These are phyloP conservation scores for Megamerina dolium DNA, from an alignment of 2,888 invertebrate species.

Conservation along the genomic window DNA sequence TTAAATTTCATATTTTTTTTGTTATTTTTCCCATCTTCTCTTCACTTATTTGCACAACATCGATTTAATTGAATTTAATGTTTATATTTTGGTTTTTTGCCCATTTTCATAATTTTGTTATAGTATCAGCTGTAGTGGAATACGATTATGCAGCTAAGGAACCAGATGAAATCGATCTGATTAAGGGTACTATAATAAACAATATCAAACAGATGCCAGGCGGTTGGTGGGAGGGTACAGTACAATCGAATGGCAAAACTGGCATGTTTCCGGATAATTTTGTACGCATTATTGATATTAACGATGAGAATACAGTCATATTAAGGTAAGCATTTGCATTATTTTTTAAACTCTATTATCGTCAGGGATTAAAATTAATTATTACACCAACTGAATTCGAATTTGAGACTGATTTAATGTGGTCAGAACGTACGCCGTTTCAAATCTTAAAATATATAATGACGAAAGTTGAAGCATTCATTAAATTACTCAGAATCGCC, in stretches of 20 bases:
- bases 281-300: conserved; percentile 59
- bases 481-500: too few relatives aligned
- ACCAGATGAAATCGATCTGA: conserved; percentile 75
- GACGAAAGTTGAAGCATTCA: too few relatives aligned
- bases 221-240: conserved; percentile 90
- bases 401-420: too few relatives aligned
- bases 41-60: too few relatives aligned
- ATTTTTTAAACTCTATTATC: too few relatives aligned
- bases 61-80: too few relatives aligned
- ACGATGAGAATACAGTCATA: conserved; percentile 41
- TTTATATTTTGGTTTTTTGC: too few relatives aligned
- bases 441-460: too few relatives aligned
- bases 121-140: conserved; percentile 78
- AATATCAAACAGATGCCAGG: conserved; percentile 72
- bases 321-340: conserved; percentile 49
- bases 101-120: too few relatives aligned
- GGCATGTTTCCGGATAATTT: conserved; percentile 94
- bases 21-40: background rate
- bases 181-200: conserved; percentile 75
- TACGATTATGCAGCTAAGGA: conserved; percentile 82
- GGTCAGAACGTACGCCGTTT: too few relatives aligned
- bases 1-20: background rate
- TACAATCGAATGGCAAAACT: conserved; percentile 61
- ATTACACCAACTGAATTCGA: too few relatives aligned
- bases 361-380: too few relatives aligned